These are phyloP conservation scores for Cotesia typhae DNA, from an alignment of 1,140 invertebrate genomes.

Conservation along the genomic window DNA sequence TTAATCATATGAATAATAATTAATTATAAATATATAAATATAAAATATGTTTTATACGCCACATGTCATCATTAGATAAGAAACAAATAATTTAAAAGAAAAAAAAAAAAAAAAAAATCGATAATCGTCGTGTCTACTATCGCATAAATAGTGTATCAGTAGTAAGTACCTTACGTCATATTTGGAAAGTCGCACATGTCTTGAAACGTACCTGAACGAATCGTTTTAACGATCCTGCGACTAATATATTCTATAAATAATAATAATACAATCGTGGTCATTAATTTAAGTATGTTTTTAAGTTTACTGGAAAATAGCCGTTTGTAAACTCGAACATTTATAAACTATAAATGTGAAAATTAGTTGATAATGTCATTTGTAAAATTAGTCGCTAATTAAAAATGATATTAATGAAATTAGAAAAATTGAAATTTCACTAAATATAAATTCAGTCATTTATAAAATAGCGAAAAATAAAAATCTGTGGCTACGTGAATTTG, in stretches of 20 bases:
- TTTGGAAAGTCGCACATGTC: conserved; percentile 9
- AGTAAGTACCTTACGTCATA: conserved; percentile 31
- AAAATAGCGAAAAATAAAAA: too few relatives aligned
- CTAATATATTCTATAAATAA: neutral
- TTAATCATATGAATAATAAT: conserved; percentile 29
- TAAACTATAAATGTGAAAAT: too few relatives aligned
- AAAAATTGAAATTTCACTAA: too few relatives aligned
- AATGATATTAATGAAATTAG: too few relatives aligned
- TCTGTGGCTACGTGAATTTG: too few relatives aligned
- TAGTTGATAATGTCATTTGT: too few relatives aligned
- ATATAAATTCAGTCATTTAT: too few relatives aligned
- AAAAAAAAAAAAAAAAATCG: too few relatives aligned
- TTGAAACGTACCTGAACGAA: conserved; percentile 16
- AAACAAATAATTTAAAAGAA: conserved; percentile 43
- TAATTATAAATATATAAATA: conserved; percentile 52
- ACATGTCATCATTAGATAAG: conserved; percentile 59
- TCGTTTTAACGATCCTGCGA: conserved; percentile 3
- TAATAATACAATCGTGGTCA: neutral
- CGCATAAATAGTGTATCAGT: conserved; percentile 43
- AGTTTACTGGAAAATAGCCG: too few relatives aligned
- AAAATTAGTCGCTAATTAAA: too few relatives aligned
- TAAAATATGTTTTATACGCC: conserved; percentile 67
- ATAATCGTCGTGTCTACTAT: conserved; percentile 55
- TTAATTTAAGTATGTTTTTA: too few relatives aligned
- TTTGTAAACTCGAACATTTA: too few relatives aligned